Evolutionary conservation across 1,140 invertebrate species (phyloP).

Genomic region (Bombus sylvicola): DNA sequence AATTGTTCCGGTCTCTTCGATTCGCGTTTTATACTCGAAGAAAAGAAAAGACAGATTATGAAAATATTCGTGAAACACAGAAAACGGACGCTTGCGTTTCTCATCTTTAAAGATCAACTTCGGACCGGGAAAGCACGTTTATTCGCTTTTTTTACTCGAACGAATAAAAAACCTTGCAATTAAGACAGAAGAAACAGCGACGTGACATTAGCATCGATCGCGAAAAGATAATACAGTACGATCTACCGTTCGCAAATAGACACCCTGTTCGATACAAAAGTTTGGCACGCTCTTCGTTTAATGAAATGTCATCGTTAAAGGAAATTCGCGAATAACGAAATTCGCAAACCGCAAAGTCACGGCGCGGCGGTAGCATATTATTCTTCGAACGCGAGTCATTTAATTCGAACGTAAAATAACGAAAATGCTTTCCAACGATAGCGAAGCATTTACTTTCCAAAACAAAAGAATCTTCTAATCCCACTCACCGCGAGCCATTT

Average conservation of each 20-base stretch:
- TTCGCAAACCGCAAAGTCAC: background rate
- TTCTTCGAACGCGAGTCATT: background rate
- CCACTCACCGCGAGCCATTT: background rate
- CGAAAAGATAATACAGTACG: too few relatives aligned
- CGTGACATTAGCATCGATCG: too few relatives aligned
- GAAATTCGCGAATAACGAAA: background rate
- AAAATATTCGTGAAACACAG: background rate
- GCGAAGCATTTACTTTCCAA: background rate
- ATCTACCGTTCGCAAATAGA: too few relatives aligned
- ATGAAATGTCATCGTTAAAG: too few relatives aligned
- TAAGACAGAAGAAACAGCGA: too few relatives aligned
- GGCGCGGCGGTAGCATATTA: background rate
- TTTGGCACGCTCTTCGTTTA: too few relatives aligned
- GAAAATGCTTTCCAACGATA: background rate
- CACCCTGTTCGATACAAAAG: too few relatives aligned
- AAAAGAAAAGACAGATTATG: background rate
- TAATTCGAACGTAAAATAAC: background rate
- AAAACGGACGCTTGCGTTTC: background rate
- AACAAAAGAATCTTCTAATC: background rate
- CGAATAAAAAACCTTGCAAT: background rate
- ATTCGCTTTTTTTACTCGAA: background rate
- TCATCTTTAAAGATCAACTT: background rate
- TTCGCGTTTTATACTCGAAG: background rate
- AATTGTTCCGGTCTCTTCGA: background rate
- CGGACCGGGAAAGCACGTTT: background rate